These are phyloP conservation scores for Enteromius argenteus DNA, from an alignment of 2,797 vertebrate species.

Conservation along the genomic window DNA sequence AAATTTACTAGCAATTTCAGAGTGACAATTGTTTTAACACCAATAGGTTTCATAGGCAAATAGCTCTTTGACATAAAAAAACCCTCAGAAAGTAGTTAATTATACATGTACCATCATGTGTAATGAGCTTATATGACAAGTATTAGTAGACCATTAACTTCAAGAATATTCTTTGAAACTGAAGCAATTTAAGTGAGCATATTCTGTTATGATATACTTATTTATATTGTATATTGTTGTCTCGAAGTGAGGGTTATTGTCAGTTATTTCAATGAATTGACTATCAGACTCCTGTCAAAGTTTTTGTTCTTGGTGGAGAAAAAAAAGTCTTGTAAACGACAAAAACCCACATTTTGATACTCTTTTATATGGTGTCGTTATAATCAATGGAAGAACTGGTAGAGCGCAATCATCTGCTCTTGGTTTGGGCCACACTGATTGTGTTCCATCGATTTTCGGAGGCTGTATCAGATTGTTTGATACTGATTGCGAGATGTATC, in stretches of 20 bases:
- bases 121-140: neutral
- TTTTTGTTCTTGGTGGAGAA: neutral
- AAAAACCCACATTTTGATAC: neutral
- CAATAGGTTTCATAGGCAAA: neutral
- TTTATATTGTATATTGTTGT: neutral
- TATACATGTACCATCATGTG: neutral
- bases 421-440: constrained; percentile 17
- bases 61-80: neutral
- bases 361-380: constrained; percentile 32
- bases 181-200: neutral
- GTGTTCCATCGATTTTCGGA: constrained; percentile 42
- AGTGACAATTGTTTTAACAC: neutral
- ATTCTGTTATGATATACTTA: neutral
- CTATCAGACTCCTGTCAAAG: neutral
- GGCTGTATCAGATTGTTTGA: constrained; percentile 32
- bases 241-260: neutral
- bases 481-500: constrained; percentile 41
- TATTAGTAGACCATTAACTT: neutral
- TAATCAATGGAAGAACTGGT: constrained; percentile 18
- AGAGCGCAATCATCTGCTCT: constrained; percentile 19
- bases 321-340: neutral
- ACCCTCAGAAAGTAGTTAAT: neutral
- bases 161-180: neutral
- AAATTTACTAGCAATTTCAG: neutral
- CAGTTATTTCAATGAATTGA: neutral